Evolutionary conservation across 1,140 invertebrate genomes (phyloP).

Genomic region (Liolophura sinensis): DNA sequence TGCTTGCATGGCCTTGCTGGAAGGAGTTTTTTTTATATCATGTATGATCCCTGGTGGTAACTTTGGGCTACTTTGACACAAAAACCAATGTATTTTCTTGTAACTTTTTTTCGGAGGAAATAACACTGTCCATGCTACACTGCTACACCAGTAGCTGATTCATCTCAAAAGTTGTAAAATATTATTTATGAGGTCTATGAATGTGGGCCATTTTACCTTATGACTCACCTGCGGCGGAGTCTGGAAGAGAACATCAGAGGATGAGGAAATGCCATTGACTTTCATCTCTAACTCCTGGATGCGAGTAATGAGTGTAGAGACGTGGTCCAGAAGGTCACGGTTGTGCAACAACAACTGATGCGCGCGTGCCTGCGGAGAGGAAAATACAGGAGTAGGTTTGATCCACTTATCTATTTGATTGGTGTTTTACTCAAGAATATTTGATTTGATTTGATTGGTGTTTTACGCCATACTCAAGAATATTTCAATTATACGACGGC

Average conservation of each 20-base stretch:
- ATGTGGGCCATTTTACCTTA: not conserved
- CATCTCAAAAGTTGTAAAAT: not conserved
- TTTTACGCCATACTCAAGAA: no score
- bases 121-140: not conserved
- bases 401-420: no score
- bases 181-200: not conserved
- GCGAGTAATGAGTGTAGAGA: conserved; percentile 73
- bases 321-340: conserved; percentile 89
- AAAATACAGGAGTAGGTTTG: not conserved
- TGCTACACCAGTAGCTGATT: not conserved
- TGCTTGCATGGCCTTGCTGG: no score
- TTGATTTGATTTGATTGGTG: no score
- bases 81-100: no score
- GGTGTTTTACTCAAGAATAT: no score
- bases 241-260: conserved; percentile 22
- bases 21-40: no score
- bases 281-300: conserved; percentile 79
- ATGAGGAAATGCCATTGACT: conserved; percentile 25
- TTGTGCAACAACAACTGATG: conserved; percentile 94
- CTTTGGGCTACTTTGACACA: no score
- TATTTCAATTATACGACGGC: no score
- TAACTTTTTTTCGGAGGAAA: no score
- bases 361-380: conserved; percentile 75
- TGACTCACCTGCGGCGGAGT: conserved; percentile 32
- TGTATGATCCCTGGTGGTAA: no score